Percentiles rank a stretch among this genome's conserved stretches.
Conservation (phyloP, 2,888 invertebrate species). For the Danaus chrysippus region DNA sequence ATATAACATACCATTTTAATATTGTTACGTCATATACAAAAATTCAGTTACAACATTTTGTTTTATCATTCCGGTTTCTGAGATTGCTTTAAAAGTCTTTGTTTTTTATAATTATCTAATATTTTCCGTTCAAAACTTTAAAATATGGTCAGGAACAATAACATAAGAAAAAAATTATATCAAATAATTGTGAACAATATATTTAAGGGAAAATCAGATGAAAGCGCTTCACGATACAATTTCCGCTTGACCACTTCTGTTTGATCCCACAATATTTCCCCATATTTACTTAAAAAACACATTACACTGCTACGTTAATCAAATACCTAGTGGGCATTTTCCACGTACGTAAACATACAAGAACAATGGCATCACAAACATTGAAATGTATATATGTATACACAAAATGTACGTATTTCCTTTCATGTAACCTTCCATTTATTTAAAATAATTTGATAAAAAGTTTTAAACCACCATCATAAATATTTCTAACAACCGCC, state of each 20-base stretch:
- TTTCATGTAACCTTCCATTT: too few species aligned
- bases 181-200: neutral
- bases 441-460: too few species aligned
- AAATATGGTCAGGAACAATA: neutral
- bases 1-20: too few species aligned
- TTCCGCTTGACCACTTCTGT: conserved; percentile 7
- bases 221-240: neutral
- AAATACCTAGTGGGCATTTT: conserved; percentile 25
- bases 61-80: too few species aligned
- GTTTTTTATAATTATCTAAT: too few species aligned
- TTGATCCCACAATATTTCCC: conserved; percentile 7
- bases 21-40: too few species aligned
- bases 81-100: too few species aligned
- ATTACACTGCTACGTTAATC: conserved; percentile 13
- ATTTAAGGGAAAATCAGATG: neutral
- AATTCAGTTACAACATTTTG: too few species aligned
- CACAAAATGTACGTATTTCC: too few species aligned
- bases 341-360: conserved; percentile 10
- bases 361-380: conserved; percentile 16
- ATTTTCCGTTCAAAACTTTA: too few species aligned
- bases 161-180: neutral
- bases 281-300: conserved; percentile 11
- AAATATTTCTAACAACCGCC: too few species aligned
- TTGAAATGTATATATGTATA: neutral
- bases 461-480: too few species aligned